Percentiles rank a stretch among this genome's conserved stretches.
These are phyloP conservation scores for Cecidostiba fungosa DNA, from an alignment of 2,888 invertebrate species.

Conservation along the genomic window DNA sequence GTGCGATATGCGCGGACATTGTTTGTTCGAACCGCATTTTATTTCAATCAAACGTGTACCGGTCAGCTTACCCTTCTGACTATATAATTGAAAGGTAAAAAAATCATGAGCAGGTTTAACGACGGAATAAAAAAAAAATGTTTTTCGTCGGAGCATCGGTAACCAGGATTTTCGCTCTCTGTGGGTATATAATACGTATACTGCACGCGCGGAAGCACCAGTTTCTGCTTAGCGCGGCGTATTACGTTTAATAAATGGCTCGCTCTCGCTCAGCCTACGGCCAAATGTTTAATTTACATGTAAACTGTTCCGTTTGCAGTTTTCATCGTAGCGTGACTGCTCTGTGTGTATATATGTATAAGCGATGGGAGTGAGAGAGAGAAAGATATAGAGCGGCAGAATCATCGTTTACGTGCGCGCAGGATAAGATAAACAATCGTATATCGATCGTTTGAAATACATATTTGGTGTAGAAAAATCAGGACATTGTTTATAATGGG, in stretches of 20 bases:
- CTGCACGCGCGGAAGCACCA: background rate
- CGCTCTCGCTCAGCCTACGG: constrained; percentile 34
- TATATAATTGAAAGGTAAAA: background rate
- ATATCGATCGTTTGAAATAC: constrained; percentile 30
- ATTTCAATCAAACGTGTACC: background rate
- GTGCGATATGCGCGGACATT: background rate
- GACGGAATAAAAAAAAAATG: background rate
- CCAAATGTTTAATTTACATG: constrained; percentile 59
- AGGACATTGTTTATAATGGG: constrained; percentile 12
- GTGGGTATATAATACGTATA: background rate
- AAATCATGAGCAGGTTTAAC: background rate
- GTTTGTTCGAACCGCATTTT: background rate
- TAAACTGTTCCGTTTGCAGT: constrained; percentile 58
- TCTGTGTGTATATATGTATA: background rate
- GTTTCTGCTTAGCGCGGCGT: constrained; percentile 50
- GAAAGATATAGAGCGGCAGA: constrained; percentile 18
- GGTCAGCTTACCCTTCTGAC: background rate
- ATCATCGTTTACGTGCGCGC: background rate
- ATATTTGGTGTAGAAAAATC: background rate
- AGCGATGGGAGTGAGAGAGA: background rate
- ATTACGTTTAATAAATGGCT: constrained; percentile 52
- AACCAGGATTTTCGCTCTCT: background rate
- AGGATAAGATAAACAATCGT: constrained; percentile 50
- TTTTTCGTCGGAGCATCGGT: background rate
- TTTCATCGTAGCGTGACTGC: constrained; percentile 44